Base-by-base conservation (phyloP, 2,113 vertebrate species). In the Lepidothrix coronata region DNA sequence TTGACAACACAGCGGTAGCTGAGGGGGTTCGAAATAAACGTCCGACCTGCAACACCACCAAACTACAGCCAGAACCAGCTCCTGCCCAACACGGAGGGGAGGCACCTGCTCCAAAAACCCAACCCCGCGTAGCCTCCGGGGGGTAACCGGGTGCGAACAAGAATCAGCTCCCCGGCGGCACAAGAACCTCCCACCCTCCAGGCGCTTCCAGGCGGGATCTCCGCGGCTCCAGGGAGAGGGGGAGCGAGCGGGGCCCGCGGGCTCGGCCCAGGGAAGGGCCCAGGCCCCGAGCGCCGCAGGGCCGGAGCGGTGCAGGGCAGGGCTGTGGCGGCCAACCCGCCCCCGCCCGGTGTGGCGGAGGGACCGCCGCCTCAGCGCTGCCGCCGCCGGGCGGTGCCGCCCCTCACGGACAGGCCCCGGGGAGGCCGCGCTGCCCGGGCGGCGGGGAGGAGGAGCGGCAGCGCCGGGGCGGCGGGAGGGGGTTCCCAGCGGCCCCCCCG, bases 71-170 rank as follows among this genome's bases (percentile, higher is more conserved):
- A 16, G 30, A 58, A 59, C 7, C 11, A 8, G 39, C 39, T 75
- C 15, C 66, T 22, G 12, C 27, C 57, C 46, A 43, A 4, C n/a
- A 17, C 9, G 33, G 22, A 25, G 31, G 6, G 39, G 15, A 78
- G 4, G 16, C 17, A 28, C 12, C 21, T 39, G 44, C 58, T 28
- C 58, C 57, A 46, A 66, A 62, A 71, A 66, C 46, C 6, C 74
- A 33, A 24, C 46, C 18, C 21, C 5, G 25, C 13, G 30, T 5
- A 25, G 33, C 31, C 80, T 13, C 12, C 31, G 15, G 11, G 14
- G 6, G 44, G 8, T 5, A 74, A 66, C 22, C 3, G 1, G 6
- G 11, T 0, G 15, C 15, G 6, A 41, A 22, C 33, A 31, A 28
- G 5, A 25, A 49, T 9, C 44, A 17, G 55, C 35, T 58, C 78